Evolutionary conservation across 2,113 vertebrate species (phyloP), one percentile per base, ranked within the genome.

Genomic region (Phrynocephalus versicolor): DNA sequence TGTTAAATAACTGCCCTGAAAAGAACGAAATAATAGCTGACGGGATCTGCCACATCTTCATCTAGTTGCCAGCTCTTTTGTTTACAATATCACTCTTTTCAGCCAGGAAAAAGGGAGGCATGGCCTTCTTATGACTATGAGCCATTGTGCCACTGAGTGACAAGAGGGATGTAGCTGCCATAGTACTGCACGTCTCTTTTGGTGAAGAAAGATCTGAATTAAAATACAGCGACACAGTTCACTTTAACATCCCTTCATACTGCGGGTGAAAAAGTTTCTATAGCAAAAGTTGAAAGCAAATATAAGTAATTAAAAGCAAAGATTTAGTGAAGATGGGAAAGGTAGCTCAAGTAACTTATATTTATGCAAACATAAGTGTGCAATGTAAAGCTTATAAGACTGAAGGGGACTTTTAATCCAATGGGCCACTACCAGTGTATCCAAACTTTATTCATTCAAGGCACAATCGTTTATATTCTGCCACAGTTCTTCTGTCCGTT

Each of bases 401-500:
- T 67, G 39, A 80, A 45, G 15, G 25, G n/a, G 15, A 58, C 23
- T 35, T 10, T 21, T n/a, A 74, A 62, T 14, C 35, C 58, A 64
- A 12, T 27, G 70, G 39, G n/a, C 69, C 13, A 15, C 15, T 35
- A 58, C 9, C 30, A 41, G 9, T 62, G 55, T 60, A 16, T 55
- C 25, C 16, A 41, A 74, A 72, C 7, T 71, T n/a, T 85, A 64
- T 33, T 73, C 81, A 88, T 84, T 70, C 57, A 75, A 72, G 87
- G 76, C 88, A 89, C 80, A 85, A 91, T 85, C 78, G 69, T 83
- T 76, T 69, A 79, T 41, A 87, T 87, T 57, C 83, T 69, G 74
- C 72, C 74, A 92, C 87, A 87, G 85, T 93, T 89, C 89, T 85
- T 90, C 81, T 94, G 92, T 78, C 89, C 85, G 81, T 89, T 90